Evolutionary conservation across 2,797 vertebrate genomes (phyloP), one percentile per base, ranked within the genome.

Genomic region (Brachyrhaphis roseni): DNA sequence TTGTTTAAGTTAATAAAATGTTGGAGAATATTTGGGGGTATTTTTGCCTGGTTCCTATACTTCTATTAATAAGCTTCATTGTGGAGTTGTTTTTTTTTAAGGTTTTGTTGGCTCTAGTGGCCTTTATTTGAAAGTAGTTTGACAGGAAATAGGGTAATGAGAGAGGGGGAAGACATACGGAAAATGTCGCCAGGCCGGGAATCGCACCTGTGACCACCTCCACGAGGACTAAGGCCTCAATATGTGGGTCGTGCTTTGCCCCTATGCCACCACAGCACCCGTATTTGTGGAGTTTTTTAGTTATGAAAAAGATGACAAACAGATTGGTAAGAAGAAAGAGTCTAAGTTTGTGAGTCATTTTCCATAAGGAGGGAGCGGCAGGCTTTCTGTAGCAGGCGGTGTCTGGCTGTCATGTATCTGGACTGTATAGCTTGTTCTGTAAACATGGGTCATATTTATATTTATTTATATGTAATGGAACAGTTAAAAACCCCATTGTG

Each of bases 261-360:
- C 41, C 41, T 41, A 41, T 8, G 41, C 41, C 41, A 41, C 41
- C 8, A 43, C 41, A 11, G 8, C 41, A 43, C 2, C 41, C 1
- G 89, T 77, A 89, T 87, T 90, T 92, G 86, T 80, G 87, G 91
- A 78, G 78, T 83, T 51, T 84, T 78, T 82, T 62, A 77, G 77
- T 82, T 80, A 83, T 84, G 85, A 88, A 82, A 82, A 82, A 72
- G 80, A 84, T 78, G 66, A 81, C 46, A 80, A 83, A 75, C 80
- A 85, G 87, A 85, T 86, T 79, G 78, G 66, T 87, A 80, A 85
- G 82, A 57, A 82, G 74, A 28, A 81, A 88, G 83, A 78, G 82
- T 80, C 77, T 89, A 83, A 85, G 90, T 86, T 87, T 88, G 84
- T 91, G 91, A 92, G 88, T 93, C 90, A 92, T 78, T 89, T 86